Conservation (phyloP, 2,888 invertebrate species). For the Atherix ibis region DNA sequence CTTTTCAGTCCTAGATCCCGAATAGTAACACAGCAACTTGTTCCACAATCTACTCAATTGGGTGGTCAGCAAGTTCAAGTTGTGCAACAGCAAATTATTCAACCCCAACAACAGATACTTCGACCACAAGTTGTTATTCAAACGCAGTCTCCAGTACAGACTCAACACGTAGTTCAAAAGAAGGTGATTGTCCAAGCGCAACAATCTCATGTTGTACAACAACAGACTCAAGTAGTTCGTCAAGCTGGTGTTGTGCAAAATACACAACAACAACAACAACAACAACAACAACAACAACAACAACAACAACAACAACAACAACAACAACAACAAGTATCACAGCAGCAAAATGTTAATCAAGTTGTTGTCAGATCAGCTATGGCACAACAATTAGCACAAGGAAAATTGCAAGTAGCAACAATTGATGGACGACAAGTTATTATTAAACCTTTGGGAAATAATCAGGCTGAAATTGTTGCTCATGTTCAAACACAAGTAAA, state of each 20-base stretch:
- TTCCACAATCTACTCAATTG: slow-evolving; percentile 23
- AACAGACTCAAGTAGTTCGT: slow-evolving; percentile 14
- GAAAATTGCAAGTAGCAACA: slow-evolving; percentile 68
- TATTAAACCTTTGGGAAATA: slow-evolving; percentile 61
- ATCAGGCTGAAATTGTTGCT: slow-evolving; percentile 62
- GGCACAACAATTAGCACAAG: slow-evolving; percentile 66
- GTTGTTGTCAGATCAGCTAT: slow-evolving; percentile 61
- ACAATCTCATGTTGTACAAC: slow-evolving; percentile 15
- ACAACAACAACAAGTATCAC: slow-evolving; percentile 20
- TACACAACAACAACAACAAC: slow-evolving; percentile 22
- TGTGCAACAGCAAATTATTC: slow-evolving; percentile 21
- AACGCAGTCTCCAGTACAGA: slow-evolving; percentile 6
- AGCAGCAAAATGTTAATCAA: slow-evolving; percentile 43
- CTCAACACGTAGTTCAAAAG: slow-evolving; percentile 6
- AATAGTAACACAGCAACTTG: slow-evolving; percentile 28
- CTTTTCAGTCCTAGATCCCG: slow-evolving; percentile 31
- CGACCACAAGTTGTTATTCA: slow-evolving; percentile 8
- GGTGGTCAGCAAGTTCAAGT: slow-evolving; percentile 18
- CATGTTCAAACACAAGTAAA: slow-evolving; percentile 46
- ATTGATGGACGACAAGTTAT: slow-evolving; percentile 76
- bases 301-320: slow-evolving; percentile 30
- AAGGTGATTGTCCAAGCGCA: slow-evolving; percentile 4
- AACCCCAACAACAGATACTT: slow-evolving; percentile 13
- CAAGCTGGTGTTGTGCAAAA: no score
- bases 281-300: slow-evolving; percentile 26